phyloP scores from a whole-genome alignment of 2,888 invertebrate genomes.

The Rhabditophanes sp. region DNA sequence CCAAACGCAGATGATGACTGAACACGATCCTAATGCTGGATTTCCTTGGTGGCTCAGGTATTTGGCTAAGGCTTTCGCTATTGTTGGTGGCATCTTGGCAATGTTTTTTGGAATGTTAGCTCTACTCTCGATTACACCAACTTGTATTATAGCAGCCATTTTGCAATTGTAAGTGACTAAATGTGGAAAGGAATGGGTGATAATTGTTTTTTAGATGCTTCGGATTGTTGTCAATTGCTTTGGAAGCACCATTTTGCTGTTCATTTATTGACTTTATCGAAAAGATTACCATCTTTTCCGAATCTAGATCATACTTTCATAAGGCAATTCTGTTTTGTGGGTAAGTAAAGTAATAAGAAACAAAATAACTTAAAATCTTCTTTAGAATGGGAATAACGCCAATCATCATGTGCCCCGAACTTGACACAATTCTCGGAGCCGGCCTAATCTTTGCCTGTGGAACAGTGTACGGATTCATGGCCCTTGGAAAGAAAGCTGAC shows the following conservation, averaged over 20 bases:
- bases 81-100: conserved; percentile 39
- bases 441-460: conserved; percentile 75
- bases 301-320: conserved; percentile 37
- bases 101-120: conserved; percentile 40
- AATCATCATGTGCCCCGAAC: conserved; percentile 60
- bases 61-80: conserved; percentile 40
- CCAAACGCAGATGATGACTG: conserved; percentile 36
- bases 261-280: conserved; percentile 86
- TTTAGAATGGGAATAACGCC: conserved; percentile 64
- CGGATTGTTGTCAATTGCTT: conserved; percentile 68
- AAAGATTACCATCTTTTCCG: conserved; percentile 58
- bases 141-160: conserved; percentile 36
- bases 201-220: conserved; percentile 51
- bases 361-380: conserved; percentile 2
- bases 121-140: conserved; percentile 27
- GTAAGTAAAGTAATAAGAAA: conserved; percentile 13
- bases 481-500: conserved; percentile 64
- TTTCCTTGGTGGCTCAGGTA: conserved; percentile 38
- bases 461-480: conserved; percentile 78
- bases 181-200: too few species aligned
- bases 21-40: conserved; percentile 37
- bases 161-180: conserved; percentile 32
- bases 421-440: conserved; percentile 67
- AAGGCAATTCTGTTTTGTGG: conserved; percentile 35
- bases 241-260: conserved; percentile 93